phyloP scores from a whole-genome alignment of 2,888 invertebrate species.

The Xestia ashworthii region DNA sequence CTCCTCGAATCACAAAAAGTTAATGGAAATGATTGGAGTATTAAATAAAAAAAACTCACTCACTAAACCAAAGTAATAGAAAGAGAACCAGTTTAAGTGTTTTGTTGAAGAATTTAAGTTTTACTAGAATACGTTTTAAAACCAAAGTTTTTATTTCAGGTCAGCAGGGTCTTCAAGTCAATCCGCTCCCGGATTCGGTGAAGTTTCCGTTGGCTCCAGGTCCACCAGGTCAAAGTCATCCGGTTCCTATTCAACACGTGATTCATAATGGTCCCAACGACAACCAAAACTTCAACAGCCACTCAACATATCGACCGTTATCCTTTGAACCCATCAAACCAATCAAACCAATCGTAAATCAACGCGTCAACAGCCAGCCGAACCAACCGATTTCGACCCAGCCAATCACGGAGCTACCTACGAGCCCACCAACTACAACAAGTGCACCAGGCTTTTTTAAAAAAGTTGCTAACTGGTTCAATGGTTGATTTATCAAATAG shows the following conservation, averaged over 20 bases:
- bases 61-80: not conserved
- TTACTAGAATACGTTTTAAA: not conserved
- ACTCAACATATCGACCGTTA: constrained; percentile 2
- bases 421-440: constrained; percentile 1
- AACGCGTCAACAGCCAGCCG: not conserved
- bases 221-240: not conserved
- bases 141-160: constrained; percentile 18
- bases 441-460: not conserved
- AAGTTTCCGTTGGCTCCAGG: not conserved
- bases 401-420: not conserved
- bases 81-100: not conserved
- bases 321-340: constrained; percentile 4
- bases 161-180: not conserved
- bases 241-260: not conserved
- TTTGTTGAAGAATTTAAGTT: too few species aligned
- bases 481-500: not conserved
- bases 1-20: not conserved
- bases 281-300: not conserved
- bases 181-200: not conserved
- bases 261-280: not conserved
- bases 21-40: not conserved
- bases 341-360: not conserved
- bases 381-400: constrained; percentile 9
- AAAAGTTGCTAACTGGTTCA: not conserved
- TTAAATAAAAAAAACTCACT: not conserved